Base-by-base conservation (phyloP, 1,140 invertebrate species). In the Coptotermes formosanus region DNA sequence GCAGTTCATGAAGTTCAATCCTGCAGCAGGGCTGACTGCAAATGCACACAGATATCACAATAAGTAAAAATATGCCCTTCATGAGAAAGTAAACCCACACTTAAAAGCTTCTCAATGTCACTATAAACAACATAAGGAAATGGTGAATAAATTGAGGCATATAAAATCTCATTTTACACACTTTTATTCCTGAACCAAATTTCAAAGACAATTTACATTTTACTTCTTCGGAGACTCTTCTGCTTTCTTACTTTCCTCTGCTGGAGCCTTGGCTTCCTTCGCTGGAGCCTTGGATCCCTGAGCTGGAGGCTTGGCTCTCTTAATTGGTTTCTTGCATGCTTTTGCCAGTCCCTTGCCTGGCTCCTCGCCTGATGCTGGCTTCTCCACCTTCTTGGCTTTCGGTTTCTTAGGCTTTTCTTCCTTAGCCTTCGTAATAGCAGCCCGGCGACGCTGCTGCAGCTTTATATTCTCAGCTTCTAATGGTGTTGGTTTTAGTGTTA, bases 351-450 rank as follows among this genome's bases (percentile, higher is more conserved):
- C 52, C 52, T 55, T 55, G 16, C 1, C 16, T 21, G 14, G 14
- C 11, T 25, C 25, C 25, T 25, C 87, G 11, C 87, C 64, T n/a
- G 64, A 8, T n/a, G 64, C n/a, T 30, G 64, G 64, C 30, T 75
- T 75, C 9, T 11, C 25, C 64, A 30, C 87, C 83, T 90, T 92
- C 0, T 91, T 89, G 84, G 90, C 91, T 88, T 92, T 92, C 43
- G 90, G 89, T 87, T 92, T 93, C 89, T 94, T 94, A 6, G 92
- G 90, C 75, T 92, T 92, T 0, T 90, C 90, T 45, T 90, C 90
- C 85, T 91, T 92, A 2, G 89, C 89, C 64, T 92, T 92, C 86
- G 93, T 91, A 25, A 93, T 91, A 30, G 92, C 91, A 81, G 91
- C 92, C 14, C 89, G 91, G 52, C 94, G 91, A 85, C 89, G 92